Conservation (phyloP, 2,113 vertebrate genomes). For the Laterallus jamaicensis region DNA sequence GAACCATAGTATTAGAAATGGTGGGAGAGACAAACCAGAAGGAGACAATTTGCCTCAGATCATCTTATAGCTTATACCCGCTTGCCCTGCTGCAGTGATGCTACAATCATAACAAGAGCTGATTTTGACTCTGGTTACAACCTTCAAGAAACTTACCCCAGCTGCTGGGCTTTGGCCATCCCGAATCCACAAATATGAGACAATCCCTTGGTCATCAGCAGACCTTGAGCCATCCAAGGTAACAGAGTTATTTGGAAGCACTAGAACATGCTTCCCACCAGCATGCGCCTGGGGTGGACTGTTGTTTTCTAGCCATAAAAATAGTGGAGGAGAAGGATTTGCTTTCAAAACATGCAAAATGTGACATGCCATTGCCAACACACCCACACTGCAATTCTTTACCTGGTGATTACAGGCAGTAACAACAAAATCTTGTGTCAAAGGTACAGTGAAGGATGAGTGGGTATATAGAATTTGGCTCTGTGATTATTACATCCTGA, state of each 20-base stretch:
- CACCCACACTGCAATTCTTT: neutral
- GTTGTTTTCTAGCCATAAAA: conserved; percentile 77
- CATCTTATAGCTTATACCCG: neutral
- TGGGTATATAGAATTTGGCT: neutral
- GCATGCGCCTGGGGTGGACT: conserved; percentile 81
- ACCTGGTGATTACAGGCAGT: neutral
- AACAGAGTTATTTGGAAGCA: conserved; percentile 89
- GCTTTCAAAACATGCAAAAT: neutral
- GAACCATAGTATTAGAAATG: neutral
- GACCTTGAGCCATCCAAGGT: conserved; percentile 86
- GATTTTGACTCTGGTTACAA: neutral
- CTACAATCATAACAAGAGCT: neutral
- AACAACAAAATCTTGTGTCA: neutral
- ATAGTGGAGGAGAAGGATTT: conserved; percentile 44
- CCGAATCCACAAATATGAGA: conserved; percentile 85
- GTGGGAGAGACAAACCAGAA: neutral
- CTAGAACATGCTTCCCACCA: conserved; percentile 86
- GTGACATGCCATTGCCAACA: neutral
- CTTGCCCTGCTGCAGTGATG: neutral
- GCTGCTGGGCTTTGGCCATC: conserved; percentile 90
- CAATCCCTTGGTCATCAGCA: conserved; percentile 79
- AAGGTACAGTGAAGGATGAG: neutral
- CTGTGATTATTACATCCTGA: neutral
- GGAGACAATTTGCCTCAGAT: neutral
- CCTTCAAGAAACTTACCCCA: conserved; percentile 78